These are phyloP conservation scores for Cerceris ruficornis DNA, from an alignment of 2,888 invertebrate genomes.

Conservation along the genomic window DNA sequence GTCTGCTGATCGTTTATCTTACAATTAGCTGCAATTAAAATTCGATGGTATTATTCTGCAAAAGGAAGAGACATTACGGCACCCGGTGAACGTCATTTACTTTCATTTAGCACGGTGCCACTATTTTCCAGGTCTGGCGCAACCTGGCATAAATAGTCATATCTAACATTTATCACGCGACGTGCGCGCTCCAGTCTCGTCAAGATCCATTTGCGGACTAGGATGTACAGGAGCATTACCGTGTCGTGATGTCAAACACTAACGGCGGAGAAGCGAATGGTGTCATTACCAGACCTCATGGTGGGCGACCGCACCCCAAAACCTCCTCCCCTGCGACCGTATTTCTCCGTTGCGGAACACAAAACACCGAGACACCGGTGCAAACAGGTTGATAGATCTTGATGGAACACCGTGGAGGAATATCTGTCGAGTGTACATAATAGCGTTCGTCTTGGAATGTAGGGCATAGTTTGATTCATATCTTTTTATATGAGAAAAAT, in stretches of 20 bases:
- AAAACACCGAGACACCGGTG: conserved; percentile 43
- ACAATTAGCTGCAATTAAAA: background rate
- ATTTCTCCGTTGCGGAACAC: conserved; percentile 63
- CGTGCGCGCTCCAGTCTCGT: conserved; percentile 57
- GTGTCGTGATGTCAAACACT: conserved; percentile 67
- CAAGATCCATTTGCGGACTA: conserved; percentile 66
- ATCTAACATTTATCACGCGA: conserved; percentile 60
- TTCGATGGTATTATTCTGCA: background rate
- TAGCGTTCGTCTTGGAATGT: conserved; percentile 38
- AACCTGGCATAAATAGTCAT: conserved; percentile 39
- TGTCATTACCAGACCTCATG: conserved; percentile 68
- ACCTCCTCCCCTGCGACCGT: conserved; percentile 43
- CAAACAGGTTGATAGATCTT: conserved; percentile 65
- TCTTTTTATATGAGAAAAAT: background rate
- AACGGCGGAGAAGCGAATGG: conserved; percentile 66
- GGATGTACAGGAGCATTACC: conserved; percentile 65
- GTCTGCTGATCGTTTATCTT: background rate
- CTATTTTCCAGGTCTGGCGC: conserved; percentile 6
- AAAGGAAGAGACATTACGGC: background rate
- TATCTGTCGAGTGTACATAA: conserved; percentile 15
- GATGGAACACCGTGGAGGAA: conserved; percentile 51
- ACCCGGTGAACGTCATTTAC: conserved; percentile 3
- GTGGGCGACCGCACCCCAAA: conserved; percentile 37
- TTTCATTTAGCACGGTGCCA: conserved; percentile 31
- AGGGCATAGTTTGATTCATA: conserved; percentile 31